These are phyloP conservation scores for Periophthalmodon schlosseri DNA, from an alignment of 2,113 vertebrate species.

Conservation along the genomic window DNA sequence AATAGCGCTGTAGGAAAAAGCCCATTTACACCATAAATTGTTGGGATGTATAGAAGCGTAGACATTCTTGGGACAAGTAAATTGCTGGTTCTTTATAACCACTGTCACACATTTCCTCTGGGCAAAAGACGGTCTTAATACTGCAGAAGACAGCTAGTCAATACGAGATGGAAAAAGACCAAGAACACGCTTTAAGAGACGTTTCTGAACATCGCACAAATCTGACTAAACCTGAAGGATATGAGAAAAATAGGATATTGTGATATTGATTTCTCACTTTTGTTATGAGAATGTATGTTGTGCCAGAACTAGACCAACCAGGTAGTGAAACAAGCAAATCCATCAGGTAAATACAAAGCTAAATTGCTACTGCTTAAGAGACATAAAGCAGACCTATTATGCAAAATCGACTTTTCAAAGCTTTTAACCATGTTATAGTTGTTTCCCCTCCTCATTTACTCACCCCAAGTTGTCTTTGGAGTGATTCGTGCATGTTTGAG, in stretches of 20 bases:
- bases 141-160: conserved; percentile 10
- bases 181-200: background rate
- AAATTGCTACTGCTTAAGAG: no score
- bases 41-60: conserved; percentile 35
- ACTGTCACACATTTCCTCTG: conserved; percentile 31
- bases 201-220: background rate
- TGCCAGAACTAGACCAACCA: background rate
- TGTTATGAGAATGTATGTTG: background rate
- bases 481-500: no score
- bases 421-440: no score
- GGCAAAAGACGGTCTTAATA: conserved; percentile 31
- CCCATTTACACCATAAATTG: conserved; percentile 46
- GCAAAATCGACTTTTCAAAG: no score
- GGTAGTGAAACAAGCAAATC: background rate
- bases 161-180: conserved; percentile 7
- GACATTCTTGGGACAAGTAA: conserved; percentile 33
- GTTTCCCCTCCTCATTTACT: no score
- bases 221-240: background rate
- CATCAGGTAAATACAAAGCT: background rate
- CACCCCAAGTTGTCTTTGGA: no score
- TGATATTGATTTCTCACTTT: background rate
- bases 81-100: conserved; percentile 42
- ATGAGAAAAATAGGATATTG: background rate
- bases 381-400: no score
- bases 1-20: conserved; percentile 29